Evolutionary conservation across 1,140 invertebrate genomes (phyloP), one percentile per base, ranked within the genome.

Genomic region (Drosophila trapezifrons): DNA sequence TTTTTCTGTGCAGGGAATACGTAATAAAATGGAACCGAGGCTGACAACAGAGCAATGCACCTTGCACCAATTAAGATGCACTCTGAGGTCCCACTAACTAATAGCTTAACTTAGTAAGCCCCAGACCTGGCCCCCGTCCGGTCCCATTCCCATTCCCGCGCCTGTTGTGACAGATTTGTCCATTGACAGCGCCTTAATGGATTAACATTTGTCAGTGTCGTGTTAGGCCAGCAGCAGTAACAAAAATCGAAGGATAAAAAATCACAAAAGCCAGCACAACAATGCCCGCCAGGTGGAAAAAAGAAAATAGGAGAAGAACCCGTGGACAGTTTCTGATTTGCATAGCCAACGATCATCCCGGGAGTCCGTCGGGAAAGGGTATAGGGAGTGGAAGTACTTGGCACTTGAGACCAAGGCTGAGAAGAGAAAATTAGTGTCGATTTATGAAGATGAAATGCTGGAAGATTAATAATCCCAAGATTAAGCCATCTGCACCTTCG

Each of bases 151-250:
- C 15, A 40, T 32, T 40, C 25, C 35, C 13, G 20, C n/a, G 35
- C 20, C 20, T 80, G 62, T 81, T 84, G 81, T 91, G 90, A 91
- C 86, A 80, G 82, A 91, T 91, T 91, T 90, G 76, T 54, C 86
- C 78, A 91, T 91, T 91, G 90, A 91, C 90, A 91, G 90, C 76
- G 83, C 71, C 77, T 82, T 90, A 91, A 91, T 91, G 90, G 90
- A 90, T 91, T 89, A 91, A 89, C 86, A 91, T 91, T 91, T 86
- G 86, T 91, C 84, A 80, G 78, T 86, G 90, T 89, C 90, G 84
- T 80, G 90, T 91, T 91, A 89, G 80, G 62, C 84, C 47, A 67
- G 37, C 13, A 49, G 47, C 25, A 15, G 35, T 27, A 8, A 20
- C 15, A 7, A 52, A 52, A 69, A 35, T 22, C 25, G 4, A 43